Conservation (phyloP, 2,888 invertebrate genomes). For the Thera obeliscata region DNA sequence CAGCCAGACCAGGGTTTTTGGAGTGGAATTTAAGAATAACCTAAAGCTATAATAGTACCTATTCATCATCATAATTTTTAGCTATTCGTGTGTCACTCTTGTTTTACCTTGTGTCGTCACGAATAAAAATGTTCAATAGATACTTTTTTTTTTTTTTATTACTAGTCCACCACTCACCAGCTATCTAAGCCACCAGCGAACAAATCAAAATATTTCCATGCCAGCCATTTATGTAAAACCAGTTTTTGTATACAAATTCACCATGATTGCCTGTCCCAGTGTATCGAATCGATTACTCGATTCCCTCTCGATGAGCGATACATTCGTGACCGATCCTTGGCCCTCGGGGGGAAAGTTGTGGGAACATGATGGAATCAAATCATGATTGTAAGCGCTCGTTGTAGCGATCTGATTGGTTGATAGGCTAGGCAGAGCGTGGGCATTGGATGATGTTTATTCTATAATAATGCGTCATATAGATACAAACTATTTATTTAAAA, state of each 20-base stretch:
- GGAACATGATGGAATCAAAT: conserved; percentile 55
- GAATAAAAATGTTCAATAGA: too few relatives aligned
- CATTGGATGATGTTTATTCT: neutral
- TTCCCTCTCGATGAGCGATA: conserved; percentile 52
- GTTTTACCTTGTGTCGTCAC: too few relatives aligned
- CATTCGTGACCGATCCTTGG: conserved; percentile 59
- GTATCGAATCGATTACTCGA: conserved; percentile 65
- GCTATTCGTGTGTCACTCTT: too few relatives aligned
- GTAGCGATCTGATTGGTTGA: conserved; percentile 25
- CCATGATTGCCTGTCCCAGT: conserved; percentile 38
- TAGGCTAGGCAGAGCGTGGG: conserved; percentile 15
- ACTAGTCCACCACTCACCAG: too few relatives aligned
- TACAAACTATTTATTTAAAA: too few relatives aligned
- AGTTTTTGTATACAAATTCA: conserved; percentile 9
- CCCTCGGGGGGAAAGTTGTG: conserved; percentile 59
- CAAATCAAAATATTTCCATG: conserved; percentile 8
- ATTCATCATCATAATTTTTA: too few relatives aligned
- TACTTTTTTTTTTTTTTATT: too few relatives aligned
- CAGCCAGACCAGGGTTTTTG: too few relatives aligned
- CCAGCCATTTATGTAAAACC: neutral
- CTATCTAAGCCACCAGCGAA: neutral
- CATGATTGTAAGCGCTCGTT: conserved; percentile 32
- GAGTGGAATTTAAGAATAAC: too few relatives aligned
- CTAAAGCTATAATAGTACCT: too few relatives aligned
- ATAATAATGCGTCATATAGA: too few relatives aligned